Evolutionary conservation across 2,888 invertebrate genomes (phyloP), one percentile per base, ranked within the genome.

Genomic region (Dryobota labecula): DNA sequence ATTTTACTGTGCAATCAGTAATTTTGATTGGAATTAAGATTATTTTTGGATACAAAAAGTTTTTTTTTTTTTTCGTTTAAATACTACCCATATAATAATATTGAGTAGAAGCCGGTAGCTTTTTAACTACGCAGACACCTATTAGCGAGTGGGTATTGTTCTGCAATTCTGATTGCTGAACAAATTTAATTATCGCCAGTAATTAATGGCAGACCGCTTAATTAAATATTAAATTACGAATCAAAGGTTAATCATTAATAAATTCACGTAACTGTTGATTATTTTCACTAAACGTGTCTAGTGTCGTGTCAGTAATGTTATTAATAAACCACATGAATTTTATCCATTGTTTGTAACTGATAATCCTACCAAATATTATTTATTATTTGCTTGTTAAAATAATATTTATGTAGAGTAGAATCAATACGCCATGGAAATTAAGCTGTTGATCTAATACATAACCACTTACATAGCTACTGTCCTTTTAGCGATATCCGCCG

Each of bases 151-250:
- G 57, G 56, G 1, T n/a, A n/a, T 3, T 30, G 5, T 47, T 6
- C 18, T 27, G n/a, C 33, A 20, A 24, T 33, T 1, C 13, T 15
- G 58, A 76, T 54, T 54, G 30, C n/a, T 30, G 58, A 9, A 67
- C 27, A n/a, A 47, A 60, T 53, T 30, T 36, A 68, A 60, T 49
- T 49, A 60, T 58, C 7, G 20, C 8, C 47, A 36, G 20, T 54
- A 68, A 76, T 43, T 61, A 76, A 15, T 38, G 36, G 53, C 13
- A 27, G 13, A 24, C 36, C 30, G 15, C 36, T 49, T 60, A 27
- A 43, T 36, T 54, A 30, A 47, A 67, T 60, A 15, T 6, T 41
- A 51, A 18, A 45, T 53, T 43, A 15, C 27, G 20, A 38, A 43
- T 27, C 27, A 60, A 51, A 60, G 13, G 8, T 15, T 41, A 18